Conservation (phyloP, 2,113 vertebrate species). For the Caranx ignobilis region DNA sequence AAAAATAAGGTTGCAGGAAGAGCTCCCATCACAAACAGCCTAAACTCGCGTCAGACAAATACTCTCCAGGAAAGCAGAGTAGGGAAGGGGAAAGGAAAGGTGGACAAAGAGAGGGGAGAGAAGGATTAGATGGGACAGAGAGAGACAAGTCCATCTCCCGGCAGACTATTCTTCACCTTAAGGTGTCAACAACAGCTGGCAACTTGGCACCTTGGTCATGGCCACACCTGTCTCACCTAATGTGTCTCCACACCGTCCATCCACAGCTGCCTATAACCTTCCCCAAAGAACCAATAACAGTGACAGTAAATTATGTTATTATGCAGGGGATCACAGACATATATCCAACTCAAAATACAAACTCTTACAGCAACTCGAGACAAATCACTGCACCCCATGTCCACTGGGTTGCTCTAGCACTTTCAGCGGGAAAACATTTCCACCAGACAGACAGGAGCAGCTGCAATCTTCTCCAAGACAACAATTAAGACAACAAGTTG, state of each 20-base stretch:
- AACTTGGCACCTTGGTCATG: conserved; percentile 53
- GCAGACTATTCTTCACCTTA: conserved; percentile 64
- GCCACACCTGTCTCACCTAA: conserved; percentile 59
- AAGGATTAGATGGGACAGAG: conserved; percentile 58
- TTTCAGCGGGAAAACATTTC: conserved; percentile 6
- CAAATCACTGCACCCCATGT: not conserved
- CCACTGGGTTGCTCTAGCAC: conserved; percentile 2
- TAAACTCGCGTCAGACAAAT: conserved; percentile 56
- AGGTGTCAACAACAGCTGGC: conserved; percentile 73
- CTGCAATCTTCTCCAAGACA: conserved; percentile 35
- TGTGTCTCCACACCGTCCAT: conserved; percentile 20
- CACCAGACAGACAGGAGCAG: conserved; percentile 36
- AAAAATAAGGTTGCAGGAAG: conserved; percentile 60
- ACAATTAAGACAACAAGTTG: conserved; percentile 50
- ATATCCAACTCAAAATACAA: not conserved
- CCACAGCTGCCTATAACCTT: conserved; percentile 29
- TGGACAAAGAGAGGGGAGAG: conserved; percentile 3
- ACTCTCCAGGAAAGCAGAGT: conserved; percentile 38
- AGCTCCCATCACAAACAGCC: conserved; percentile 56
- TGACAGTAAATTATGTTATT: not conserved
- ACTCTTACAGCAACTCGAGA: not conserved
- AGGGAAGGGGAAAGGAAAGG: not conserved
- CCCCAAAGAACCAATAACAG: not conserved
- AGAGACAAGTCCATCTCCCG: conserved; percentile 65
- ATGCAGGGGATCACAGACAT: not conserved